Conservation (phyloP, 2,888 invertebrate genomes). For the Leucozona laternaria region DNA sequence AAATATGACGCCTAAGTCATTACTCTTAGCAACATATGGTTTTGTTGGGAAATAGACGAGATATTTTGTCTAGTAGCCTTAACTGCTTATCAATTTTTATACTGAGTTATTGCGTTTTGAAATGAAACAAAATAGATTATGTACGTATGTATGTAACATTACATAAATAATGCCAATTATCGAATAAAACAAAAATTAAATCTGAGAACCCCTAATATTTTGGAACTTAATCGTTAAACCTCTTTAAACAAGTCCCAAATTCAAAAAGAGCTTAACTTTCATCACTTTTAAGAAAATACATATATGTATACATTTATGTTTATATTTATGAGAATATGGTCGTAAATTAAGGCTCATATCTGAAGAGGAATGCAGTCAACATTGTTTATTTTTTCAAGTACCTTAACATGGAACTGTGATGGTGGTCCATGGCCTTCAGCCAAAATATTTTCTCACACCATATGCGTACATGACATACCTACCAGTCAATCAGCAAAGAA, state of each 20-base stretch:
- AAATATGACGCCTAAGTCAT: not conserved
- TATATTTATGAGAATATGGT: not conserved
- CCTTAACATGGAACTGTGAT: slow-evolving; percentile 43
- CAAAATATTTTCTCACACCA: slow-evolving; percentile 65
- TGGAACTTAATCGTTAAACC: not conserved
- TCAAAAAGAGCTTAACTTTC: not conserved
- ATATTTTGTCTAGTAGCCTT: not conserved
- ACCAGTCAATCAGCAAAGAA: slow-evolving; percentile 17
- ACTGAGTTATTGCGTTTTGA: too few relatives aligned
- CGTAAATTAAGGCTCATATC: slow-evolving; percentile 1
- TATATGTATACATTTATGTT: not conserved
- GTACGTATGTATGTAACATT: too few relatives aligned
- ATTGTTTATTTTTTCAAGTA: slow-evolving; percentile 46
- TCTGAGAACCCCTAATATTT: not conserved
- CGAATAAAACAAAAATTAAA: not conserved
- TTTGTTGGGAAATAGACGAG: not conserved
- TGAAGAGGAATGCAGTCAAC: slow-evolving; percentile 40
- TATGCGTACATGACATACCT: slow-evolving; percentile 42
- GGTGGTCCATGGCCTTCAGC: slow-evolving; percentile 66
- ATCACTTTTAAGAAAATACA: not conserved
- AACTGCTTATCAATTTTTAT: too few relatives aligned
- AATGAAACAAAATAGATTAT: too few relatives aligned
- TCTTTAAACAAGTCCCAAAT: not conserved
- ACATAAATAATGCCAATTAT: too few relatives aligned
- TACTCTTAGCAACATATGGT: not conserved